A percentile compares a stretch with the other conserved stretches of the same genome.
Conservation (phyloP, 2,797 vertebrate species). For the Notoglanidium macrostoma region DNA sequence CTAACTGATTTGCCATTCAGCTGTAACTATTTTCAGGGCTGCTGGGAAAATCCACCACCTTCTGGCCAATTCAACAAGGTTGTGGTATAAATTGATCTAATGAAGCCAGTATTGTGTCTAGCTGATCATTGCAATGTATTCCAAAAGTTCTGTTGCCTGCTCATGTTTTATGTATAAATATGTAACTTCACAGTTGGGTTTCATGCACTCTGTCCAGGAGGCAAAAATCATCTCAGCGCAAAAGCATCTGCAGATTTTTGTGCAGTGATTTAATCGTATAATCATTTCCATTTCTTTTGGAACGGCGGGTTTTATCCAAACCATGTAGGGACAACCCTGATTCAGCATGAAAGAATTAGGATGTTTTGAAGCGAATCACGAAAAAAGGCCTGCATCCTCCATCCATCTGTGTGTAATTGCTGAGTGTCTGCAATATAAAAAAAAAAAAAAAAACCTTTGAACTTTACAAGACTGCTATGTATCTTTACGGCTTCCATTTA, state of each 20-base stretch:
- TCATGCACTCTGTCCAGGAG: background rate
- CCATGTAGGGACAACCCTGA: slow-evolving; percentile 13
- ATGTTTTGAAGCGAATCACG: background rate
- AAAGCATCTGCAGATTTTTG: slow-evolving; percentile 13
- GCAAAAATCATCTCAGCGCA: background rate
- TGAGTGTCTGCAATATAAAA: background rate
- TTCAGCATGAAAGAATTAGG: slow-evolving; percentile 31
- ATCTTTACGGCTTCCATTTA: background rate
- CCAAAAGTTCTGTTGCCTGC: background rate
- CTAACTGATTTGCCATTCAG: background rate
- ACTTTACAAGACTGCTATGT: slow-evolving; percentile 4
- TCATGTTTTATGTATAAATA: background rate
- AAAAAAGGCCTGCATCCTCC: background rate
- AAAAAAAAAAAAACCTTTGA: slow-evolving; percentile 38
- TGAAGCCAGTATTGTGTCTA: background rate
- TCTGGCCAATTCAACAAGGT: background rate
- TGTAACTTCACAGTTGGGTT: background rate
- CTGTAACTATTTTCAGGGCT: background rate
- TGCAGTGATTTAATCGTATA: slow-evolving; percentile 23
- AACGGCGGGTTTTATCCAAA: slow-evolving; percentile 6
- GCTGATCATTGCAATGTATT: background rate
- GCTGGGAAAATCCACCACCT: background rate
- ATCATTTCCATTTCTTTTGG: slow-evolving; percentile 22
- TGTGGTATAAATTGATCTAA: background rate
- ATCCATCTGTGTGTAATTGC: slow-evolving; percentile 33